These are phyloP conservation scores for Aurelia sp. DNA, from an alignment of 30 jellyfish, hydroid and myxozoan genomes.

Conservation along the genomic window DNA sequence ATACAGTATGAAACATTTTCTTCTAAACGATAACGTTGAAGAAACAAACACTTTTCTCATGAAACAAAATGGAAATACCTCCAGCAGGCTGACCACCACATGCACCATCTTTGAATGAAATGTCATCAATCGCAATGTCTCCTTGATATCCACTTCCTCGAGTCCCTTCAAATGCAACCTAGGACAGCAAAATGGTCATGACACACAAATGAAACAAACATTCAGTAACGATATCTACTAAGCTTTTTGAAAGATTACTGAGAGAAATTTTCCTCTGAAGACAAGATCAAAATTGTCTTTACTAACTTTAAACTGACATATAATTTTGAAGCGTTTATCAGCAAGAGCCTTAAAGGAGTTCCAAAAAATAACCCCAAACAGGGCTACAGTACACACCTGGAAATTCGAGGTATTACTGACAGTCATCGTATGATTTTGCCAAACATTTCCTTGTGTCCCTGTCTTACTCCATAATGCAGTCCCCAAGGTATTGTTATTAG, in stretches of 20 bases:
- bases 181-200: neutral
- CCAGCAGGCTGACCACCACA: conserved; percentile 55
- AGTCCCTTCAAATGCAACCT: conserved; percentile 77
- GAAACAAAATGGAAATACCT: neutral
- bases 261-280: too few relatives aligned
- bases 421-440: conserved; percentile 70
- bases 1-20: too few relatives aligned
- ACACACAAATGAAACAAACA: too few relatives aligned
- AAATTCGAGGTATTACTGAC: conserved; percentile 38
- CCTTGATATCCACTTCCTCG: conserved; percentile 82
- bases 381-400: conserved; percentile 37
- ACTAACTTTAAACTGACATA: too few relatives aligned
- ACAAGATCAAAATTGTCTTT: too few relatives aligned
- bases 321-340: too few relatives aligned
- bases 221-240: too few relatives aligned
- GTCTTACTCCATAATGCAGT: conserved; percentile 73
- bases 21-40: too few relatives aligned
- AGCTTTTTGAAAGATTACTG: too few relatives aligned
- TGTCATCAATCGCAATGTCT: conserved; percentile 80
- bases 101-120: conserved; percentile 59
- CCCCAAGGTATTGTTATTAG: conserved; percentile 61
- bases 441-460: conserved; percentile 84
- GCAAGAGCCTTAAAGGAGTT: too few relatives aligned
- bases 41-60: too few relatives aligned
- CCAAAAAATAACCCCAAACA: too few relatives aligned